Evolutionary conservation across 2,888 invertebrate species (phyloP).

Genomic region (Dasysyrphus tricinctus): DNA sequence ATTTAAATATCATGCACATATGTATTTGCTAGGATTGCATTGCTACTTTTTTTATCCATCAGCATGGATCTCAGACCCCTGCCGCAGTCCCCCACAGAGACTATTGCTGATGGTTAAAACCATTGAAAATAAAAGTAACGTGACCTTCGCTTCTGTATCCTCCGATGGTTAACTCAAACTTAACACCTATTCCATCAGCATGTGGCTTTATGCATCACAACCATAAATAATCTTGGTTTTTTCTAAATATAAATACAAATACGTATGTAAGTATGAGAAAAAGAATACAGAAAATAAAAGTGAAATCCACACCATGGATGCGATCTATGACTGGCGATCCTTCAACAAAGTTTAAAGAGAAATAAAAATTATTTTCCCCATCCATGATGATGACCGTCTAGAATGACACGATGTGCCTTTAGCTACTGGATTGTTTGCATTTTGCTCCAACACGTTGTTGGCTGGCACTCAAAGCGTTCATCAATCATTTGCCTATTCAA

Average conservation of each 20-base stretch:
- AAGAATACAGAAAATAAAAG: constrained; percentile 61
- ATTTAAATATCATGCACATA: no score
- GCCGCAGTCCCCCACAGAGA: not conserved
- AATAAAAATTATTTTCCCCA: constrained; percentile 7
- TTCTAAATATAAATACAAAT: constrained; percentile 4
- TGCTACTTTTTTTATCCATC: not conserved
- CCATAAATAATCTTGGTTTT: constrained; percentile 22
- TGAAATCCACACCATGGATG: constrained; percentile 66
- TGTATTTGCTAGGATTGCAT: not conserved
- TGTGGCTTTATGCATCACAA: not conserved
- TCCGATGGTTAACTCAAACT: constrained; percentile 18
- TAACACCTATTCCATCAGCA: constrained; percentile 12
- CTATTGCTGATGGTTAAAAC: not conserved
- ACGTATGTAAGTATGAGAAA: not conserved
- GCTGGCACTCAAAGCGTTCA: constrained; percentile 43
- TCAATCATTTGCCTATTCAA: constrained; percentile 69
- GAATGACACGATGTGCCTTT: constrained; percentile 58
- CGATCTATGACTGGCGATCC: constrained; percentile 66
- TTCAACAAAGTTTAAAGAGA: constrained; percentile 5
- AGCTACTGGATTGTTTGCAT: constrained; percentile 65
- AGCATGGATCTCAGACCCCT: not conserved
- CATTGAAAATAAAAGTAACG: constrained; percentile 58
- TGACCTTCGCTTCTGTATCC: constrained; percentile 53
- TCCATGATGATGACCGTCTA: constrained; percentile 47
- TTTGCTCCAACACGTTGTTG: constrained; percentile 44